Evolutionary conservation across 2,797 vertebrate genomes (phyloP).

Genomic region (Clarias pachynema): DNA sequence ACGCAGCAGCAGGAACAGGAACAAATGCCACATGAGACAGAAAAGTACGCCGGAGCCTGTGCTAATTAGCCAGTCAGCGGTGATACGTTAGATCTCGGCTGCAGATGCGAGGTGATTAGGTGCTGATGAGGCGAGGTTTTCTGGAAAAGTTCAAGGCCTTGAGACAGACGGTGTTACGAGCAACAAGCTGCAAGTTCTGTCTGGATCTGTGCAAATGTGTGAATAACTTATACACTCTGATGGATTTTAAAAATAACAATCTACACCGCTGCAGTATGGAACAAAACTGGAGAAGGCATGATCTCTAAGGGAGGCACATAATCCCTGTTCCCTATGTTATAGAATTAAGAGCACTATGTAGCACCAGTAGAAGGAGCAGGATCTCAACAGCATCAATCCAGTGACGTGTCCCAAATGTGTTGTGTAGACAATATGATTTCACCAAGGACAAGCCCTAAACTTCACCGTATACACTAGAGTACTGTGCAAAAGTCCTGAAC

Average conservation of each 20-base stretch:
- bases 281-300: background rate
- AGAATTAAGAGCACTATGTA: background rate
- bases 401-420: background rate
- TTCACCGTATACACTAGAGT: background rate
- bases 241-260: background rate
- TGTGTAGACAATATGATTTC: background rate
- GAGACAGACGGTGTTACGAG: background rate
- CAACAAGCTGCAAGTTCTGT: background rate
- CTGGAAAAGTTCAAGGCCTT: slow-evolving; percentile 36
- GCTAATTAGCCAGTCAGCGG: slow-evolving; percentile 29
- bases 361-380: background rate
- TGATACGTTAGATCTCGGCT: slow-evolving; percentile 13
- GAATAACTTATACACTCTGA: background rate
- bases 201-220: background rate
- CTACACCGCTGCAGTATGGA: background rate
- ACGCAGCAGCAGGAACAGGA: slow-evolving; percentile 61
- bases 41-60: slow-evolving; percentile 15
- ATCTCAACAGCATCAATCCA: background rate
- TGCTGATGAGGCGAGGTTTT: slow-evolving; percentile 26
- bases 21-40: slow-evolving; percentile 47
- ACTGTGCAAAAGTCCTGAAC: too few species aligned
- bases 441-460: background rate
- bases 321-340: too few species aligned
- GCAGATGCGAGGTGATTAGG: slow-evolving; percentile 40
- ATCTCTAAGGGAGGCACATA: background rate